Percentiles rank a stretch among this genome's conserved stretches.
Conservation (phyloP, 2,113 vertebrate genomes). For the Sigmodon hispidus region DNA sequence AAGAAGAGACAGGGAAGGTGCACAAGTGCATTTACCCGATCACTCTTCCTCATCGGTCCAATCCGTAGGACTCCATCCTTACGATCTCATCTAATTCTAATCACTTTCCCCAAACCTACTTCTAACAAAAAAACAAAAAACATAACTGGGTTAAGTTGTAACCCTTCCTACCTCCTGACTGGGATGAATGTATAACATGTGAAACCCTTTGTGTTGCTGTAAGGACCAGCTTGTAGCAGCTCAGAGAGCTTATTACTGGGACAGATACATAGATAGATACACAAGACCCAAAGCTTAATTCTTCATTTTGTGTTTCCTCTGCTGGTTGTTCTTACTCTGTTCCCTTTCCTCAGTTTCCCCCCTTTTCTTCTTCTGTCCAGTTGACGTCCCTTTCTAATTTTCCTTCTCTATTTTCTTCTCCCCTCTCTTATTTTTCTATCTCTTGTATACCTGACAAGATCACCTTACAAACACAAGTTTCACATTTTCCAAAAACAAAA, state of each 20-base stretch:
- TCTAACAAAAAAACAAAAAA: neutral
- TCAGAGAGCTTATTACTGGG: neutral
- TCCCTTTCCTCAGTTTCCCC: neutral
- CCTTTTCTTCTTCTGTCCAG: neutral
- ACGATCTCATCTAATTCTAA: neutral
- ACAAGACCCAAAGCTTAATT: neutral
- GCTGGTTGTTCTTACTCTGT: neutral
- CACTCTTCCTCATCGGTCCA: neutral
- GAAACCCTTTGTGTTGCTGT: neutral
- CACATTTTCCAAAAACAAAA: neutral
- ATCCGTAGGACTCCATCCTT: too few relatives aligned
- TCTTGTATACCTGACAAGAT: neutral
- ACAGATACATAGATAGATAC: accelerated
- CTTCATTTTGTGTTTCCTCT: neutral
- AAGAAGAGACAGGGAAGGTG: neutral
- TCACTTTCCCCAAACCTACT: neutral
- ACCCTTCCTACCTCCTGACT: neutral
- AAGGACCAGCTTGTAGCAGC: neutral
- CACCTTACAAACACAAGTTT: neutral
- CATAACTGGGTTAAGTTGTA: neutral
- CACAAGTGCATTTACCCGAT: neutral
- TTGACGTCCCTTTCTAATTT: neutral
- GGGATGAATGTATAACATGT: neutral
- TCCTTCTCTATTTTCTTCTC: neutral
- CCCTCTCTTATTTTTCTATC: neutral